Percentiles rank a stretch among this genome's conserved stretches.
These are phyloP conservation scores for Tetranychus truncatus DNA, from an alignment of 2,888 invertebrate genomes.

Conservation along the genomic window DNA sequence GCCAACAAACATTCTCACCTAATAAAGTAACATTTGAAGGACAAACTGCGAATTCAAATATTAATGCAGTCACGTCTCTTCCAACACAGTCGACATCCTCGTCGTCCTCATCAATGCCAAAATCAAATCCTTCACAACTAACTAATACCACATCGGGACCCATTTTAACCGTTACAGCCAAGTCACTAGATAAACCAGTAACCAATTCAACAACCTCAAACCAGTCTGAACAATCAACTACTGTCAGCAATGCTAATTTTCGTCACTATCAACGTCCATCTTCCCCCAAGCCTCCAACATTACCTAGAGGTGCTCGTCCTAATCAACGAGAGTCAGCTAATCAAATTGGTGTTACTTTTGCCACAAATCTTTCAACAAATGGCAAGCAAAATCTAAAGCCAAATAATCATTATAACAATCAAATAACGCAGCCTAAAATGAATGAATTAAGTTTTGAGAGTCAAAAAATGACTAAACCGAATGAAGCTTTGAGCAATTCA, in stretches of 20 bases:
- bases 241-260: background rate
- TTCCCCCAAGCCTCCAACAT: background rate
- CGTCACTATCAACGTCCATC: background rate
- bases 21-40: background rate
- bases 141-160: background rate
- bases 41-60: background rate
- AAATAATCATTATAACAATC: too few species aligned
- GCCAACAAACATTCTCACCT: background rate
- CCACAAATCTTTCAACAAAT: too few species aligned
- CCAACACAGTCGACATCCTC: too few species aligned
- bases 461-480: too few species aligned
- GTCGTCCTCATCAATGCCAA: too few species aligned
- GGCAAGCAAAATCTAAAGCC: too few species aligned
- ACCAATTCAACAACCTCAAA: background rate
- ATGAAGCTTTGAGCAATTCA: too few species aligned
- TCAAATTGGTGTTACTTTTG: too few species aligned
- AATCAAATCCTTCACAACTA: background rate
- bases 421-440: too few species aligned
- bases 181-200: background rate
- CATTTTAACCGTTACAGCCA: background rate
- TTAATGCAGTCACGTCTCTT: too few species aligned
- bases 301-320: background rate
- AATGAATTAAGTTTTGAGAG: too few species aligned
- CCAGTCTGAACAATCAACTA: background rate
- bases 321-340: background rate